Evolutionary conservation across 2,797 vertebrate genomes (phyloP), one percentile per base, ranked within the genome.

Genomic region (Rhinophrynus dorsalis): DNA sequence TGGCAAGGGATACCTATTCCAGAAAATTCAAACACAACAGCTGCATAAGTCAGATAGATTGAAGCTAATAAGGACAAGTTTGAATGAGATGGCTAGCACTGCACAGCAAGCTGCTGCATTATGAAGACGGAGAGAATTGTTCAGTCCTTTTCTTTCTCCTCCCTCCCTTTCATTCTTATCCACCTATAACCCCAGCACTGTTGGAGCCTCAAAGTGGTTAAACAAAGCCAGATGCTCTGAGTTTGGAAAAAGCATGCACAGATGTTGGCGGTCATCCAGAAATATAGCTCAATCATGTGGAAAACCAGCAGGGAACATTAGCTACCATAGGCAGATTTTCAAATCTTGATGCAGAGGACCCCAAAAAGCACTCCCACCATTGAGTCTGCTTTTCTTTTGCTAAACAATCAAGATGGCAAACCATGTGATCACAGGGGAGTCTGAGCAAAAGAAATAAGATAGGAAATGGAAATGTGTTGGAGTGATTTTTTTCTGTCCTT

Each of bases 161-260:
- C 47, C 18, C 27, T 35, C 23, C 54, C 51, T 64, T 50, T 71
- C 17, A 64, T 64, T 21, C 6, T 38, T 50, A 21, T 45, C 32
- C 59, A 71, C 68, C 68, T 64, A 55, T 71, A 63, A 71, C 40
- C 68, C 52, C 3, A 15, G 20, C 60, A 37, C 60, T 38, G 60
- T 38, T 37, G 68, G 68, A 63, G 23, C 51, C 62, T n/a, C 52
- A 63, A 50, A 63, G 60, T 33, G 37, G 40, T 71, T 57, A 63
- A 63, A 64, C 32, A 64, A 29, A 32, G 68, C 59, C 60, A 70
- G 68, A 71, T 63, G 68, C 68, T 71, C 60, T 35, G 13, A 56
- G 17, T 56, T 71, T 48, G 11, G 21, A 55, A 27, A 37, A 40
- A 32, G 9, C 7, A 10, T 11, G 11, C 21, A 17, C 23, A 38